phyloP scores from a whole-genome alignment of 2,797 vertebrate genomes.

The Sebastes itinus region DNA sequence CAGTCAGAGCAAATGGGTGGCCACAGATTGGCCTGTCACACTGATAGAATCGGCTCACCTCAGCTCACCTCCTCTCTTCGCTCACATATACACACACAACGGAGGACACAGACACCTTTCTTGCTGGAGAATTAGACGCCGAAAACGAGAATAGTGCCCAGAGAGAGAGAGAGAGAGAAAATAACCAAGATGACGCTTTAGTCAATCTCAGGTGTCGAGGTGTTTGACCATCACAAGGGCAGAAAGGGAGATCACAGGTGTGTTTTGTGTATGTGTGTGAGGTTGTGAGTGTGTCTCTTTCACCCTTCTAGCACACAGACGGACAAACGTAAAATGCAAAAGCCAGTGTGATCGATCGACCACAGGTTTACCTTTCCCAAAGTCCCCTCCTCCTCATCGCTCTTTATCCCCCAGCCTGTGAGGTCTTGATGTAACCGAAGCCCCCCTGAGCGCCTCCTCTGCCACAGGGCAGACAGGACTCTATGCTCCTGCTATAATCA shows the following conservation, averaged over 20 bases:
- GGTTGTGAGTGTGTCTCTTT: constrained; percentile 24
- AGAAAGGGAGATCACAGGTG: constrained; percentile 38
- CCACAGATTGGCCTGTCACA: constrained; percentile 73
- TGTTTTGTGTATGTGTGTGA: neutral
- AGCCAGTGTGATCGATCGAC: constrained; percentile 37
- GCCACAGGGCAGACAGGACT: constrained; percentile 20
- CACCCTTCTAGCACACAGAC: constrained; percentile 10
- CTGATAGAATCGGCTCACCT: constrained; percentile 63
- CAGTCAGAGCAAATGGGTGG: constrained; percentile 64
- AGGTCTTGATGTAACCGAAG: constrained; percentile 44
- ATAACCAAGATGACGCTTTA: constrained; percentile 52
- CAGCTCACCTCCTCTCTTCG: constrained; percentile 28
- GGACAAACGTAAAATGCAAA: constrained; percentile 27
- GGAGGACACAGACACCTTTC: neutral
- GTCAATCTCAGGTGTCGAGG: constrained; percentile 39
- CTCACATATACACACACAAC: constrained; percentile 27
- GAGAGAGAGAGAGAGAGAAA: constrained; percentile 3
- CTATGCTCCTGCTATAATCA: neutral
- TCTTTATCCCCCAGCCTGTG: constrained; percentile 28
- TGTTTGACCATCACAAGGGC: constrained; percentile 41
- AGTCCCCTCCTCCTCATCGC: neutral
- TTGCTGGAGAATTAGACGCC: constrained; percentile 23
- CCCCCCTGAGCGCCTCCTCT: constrained; percentile 3
- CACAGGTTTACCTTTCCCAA: constrained; percentile 38
- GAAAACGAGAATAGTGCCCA: constrained; percentile 20